Evolutionary conservation across 2,888 invertebrate species (phyloP), one percentile per base, ranked within the genome.

Genomic region (Yponomeuta evonymella): DNA sequence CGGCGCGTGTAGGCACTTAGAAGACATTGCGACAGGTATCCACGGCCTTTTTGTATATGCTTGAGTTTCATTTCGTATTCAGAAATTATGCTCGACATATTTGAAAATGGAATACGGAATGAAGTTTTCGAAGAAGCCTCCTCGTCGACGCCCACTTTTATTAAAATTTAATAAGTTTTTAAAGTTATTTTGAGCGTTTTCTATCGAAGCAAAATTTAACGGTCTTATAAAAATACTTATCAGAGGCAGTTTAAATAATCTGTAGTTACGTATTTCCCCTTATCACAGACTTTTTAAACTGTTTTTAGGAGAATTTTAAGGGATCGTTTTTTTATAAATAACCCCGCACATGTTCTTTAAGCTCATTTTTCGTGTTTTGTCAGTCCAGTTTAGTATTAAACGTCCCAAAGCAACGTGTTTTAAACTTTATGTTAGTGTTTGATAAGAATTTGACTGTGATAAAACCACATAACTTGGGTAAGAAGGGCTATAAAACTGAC

Each of bases 401-500:
- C 15, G 15, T 58, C 51, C 15, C 4, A 1, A 12, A 15, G 51
- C 51, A 58, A 15, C 15, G 51, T 58, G 12, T 15, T 58, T 58
- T 2, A 58, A 23, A 64, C 67, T 5, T 43, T 9, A 67, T 43
- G 33, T 29, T 6, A 29, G 12, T 64, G 10, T 29, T 29, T 0
- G 67, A 67, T 67, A 68, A 68, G 68, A 68, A 15, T 30, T 51
- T 68, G n/a, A 5, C n/a, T 51, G 12, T 29, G 78, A 79, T 78
- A 74, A 76, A 75, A 79, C 79, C 83, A 87, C 87, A 86, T 87
- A 83, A 85, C 81, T 81, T 78, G 79, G 76, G 79, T 78, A 76
- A 78, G 79, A 77, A 81, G 82, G 81, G 33, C 81, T 85, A 86
- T 88, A 85, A 87, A 85, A 84, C 77, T 86, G 89, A 88, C 86